Evolutionary conservation across 2,888 invertebrate species (phyloP).

Genomic region (Agrenia bidenticulata): DNA sequence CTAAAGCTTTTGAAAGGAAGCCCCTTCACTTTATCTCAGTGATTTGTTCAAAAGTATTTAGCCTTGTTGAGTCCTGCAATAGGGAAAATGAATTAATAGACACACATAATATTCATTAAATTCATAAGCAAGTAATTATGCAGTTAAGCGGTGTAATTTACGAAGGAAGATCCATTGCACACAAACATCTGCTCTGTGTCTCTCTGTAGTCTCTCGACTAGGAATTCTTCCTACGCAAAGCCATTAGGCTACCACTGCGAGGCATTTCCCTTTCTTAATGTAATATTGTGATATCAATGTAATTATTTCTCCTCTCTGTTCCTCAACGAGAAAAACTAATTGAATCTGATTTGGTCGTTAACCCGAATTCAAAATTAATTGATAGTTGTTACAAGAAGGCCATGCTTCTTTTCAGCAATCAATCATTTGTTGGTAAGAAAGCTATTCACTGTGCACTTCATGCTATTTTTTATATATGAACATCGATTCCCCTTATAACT

Average conservation of each 20-base stretch:
- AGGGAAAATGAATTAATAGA: not conserved
- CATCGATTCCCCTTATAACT: too few relatives aligned
- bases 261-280: not conserved
- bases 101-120: not conserved
- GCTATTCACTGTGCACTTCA: too few relatives aligned
- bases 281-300: not conserved
- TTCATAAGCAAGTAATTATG: slow-evolving; percentile 11
- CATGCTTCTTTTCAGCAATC: slow-evolving; percentile 18
- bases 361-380: slow-evolving; percentile 24
- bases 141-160: slow-evolving; percentile 1
- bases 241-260: slow-evolving; percentile 7
- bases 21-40: slow-evolving; percentile 3
- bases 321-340: not conserved
- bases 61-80: not conserved
- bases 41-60: not conserved
- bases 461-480: too few relatives aligned
- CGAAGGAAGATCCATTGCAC: slow-evolving; percentile 6
- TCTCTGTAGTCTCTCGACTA: not conserved
- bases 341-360: slow-evolving; percentile 23
- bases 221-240: slow-evolving; percentile 6
- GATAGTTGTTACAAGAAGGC: slow-evolving; percentile 9
- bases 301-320: not conserved
- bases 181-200: not conserved
- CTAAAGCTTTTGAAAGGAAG: not conserved
- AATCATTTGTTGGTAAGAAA: too few relatives aligned